Percentiles rank a stretch among this genome's conserved stretches.
Conservation (phyloP, 2,113 vertebrate species). For the Scopus umbretta region DNA sequence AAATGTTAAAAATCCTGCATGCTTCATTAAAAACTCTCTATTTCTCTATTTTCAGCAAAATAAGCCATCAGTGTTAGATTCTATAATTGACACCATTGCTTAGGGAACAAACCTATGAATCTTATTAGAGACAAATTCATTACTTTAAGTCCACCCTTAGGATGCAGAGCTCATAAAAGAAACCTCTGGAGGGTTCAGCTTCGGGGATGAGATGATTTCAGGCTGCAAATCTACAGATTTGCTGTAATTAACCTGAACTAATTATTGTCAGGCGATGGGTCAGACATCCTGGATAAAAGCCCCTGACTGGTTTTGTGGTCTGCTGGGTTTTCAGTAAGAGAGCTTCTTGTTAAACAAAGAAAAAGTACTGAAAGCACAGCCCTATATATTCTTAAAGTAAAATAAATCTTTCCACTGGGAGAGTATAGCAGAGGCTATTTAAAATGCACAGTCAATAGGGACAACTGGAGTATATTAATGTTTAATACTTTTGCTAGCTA, state of each 20-base stretch:
- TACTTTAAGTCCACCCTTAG: conserved; percentile 75
- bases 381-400: conserved; percentile 18
- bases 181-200: conserved; percentile 72
- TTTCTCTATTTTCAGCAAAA: conserved; percentile 64
- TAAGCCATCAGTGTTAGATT: conserved; percentile 69
- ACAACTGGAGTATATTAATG: not conserved
- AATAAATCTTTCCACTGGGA: conserved; percentile 12
- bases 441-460: conserved; percentile 27
- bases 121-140: conserved; percentile 82
- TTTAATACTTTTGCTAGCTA: not conserved
- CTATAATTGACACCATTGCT: conserved; percentile 73
- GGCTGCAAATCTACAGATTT: conserved; percentile 74
- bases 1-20: not conserved
- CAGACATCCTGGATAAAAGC: conserved; percentile 67
- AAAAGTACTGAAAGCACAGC: conserved; percentile 29
- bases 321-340: conserved; percentile 31
- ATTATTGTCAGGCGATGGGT: conserved; percentile 77
- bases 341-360: conserved; percentile 46
- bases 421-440: not conserved
- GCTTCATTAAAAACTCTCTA: conserved; percentile 44
- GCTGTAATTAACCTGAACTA: conserved; percentile 88
- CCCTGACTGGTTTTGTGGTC: conserved; percentile 55
- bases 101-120: conserved; percentile 77
- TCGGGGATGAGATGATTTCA: conserved; percentile 71
- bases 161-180: conserved; percentile 78